phyloP scores from a whole-genome alignment of 2,888 invertebrate species.

The Nysson spinosus region DNA sequence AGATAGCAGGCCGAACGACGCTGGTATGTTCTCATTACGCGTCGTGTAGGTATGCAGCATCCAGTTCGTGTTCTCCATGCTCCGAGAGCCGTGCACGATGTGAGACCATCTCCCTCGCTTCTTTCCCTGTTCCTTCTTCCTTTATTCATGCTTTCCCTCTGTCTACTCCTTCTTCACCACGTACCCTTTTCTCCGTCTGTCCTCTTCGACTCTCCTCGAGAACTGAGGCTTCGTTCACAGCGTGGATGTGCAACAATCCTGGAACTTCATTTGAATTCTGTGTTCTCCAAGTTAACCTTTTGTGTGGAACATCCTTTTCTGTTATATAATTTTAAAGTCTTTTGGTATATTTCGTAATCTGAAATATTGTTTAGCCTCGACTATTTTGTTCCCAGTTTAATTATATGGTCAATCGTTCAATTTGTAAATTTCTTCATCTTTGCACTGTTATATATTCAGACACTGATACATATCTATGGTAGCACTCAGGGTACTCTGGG shows the following conservation, averaged over 20 bases:
- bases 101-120: conserved; percentile 39
- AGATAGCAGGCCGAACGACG: conserved; percentile 72
- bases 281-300: background rate
- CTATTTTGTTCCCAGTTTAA: too few relatives aligned
- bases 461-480: too few relatives aligned
- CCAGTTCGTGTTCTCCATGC: conserved; percentile 63
- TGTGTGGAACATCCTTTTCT: background rate
- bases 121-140: conserved; percentile 22
- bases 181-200: conserved; percentile 14
- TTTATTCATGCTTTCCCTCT: background rate
- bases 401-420: too few relatives aligned
- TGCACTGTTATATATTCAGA: too few relatives aligned
- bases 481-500: too few relatives aligned
- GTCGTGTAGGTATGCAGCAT: conserved; percentile 76
- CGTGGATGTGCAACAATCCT: background rate
- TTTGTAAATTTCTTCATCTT: too few relatives aligned
- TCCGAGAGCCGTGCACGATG: conserved; percentile 40
- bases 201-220: conserved; percentile 9
- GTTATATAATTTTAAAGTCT: background rate
- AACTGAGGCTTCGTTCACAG: conserved; percentile 36
- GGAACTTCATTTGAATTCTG: background rate
- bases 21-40: conserved; percentile 77
- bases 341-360: background rate
- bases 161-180: conserved; percentile 11
- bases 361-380: too few relatives aligned